phyloP scores from a whole-genome alignment of 2,113 vertebrate species.

The Sylvia atricapilla region DNA sequence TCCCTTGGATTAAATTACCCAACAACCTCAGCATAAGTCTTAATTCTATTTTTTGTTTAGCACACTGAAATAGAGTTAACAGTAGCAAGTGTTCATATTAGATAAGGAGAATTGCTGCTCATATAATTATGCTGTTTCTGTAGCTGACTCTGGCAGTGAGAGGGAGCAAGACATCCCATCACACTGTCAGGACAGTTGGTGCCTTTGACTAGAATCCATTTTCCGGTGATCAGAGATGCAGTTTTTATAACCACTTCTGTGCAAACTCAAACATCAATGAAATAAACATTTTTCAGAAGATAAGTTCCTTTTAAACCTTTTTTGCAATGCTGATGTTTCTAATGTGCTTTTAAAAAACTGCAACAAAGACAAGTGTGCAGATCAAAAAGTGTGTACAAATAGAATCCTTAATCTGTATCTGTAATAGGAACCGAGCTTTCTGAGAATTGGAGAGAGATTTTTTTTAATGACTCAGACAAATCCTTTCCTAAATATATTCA shows the following conservation, averaged over 20 bases:
- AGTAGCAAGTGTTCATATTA: conserved; percentile 77
- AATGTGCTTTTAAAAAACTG: conserved; percentile 14
- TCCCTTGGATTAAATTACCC: not conserved
- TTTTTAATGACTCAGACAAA: conserved; percentile 27
- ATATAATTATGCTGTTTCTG: conserved; percentile 70
- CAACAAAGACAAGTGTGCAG: not conserved
- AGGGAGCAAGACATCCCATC: conserved; percentile 47
- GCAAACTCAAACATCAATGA: conserved; percentile 43
- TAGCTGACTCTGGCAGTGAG: conserved; percentile 50
- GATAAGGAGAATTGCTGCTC: conserved; percentile 77
- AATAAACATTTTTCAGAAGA: conserved; percentile 42
- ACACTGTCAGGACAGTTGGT: conserved; percentile 30
- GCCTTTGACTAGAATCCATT: conserved; percentile 56
- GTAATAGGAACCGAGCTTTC: conserved; percentile 22
- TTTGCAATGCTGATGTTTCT: conserved; percentile 11
- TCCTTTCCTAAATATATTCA: not conserved
- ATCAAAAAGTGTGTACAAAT: conserved; percentile 32
- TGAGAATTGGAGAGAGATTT: not conserved
- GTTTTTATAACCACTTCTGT: conserved; percentile 47
- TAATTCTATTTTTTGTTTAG: conserved; percentile 61
- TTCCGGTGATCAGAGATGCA: conserved; percentile 40
- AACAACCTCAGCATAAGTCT: conserved; percentile 38
- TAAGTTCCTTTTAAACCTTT: not conserved
- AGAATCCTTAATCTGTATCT: conserved; percentile 23
- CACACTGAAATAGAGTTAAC: conserved; percentile 68